A percentile compares a stretch with the other conserved stretches of the same genome.
Evolutionary conservation across 1,140 invertebrate species (phyloP).

Genomic region (Lerema accius): DNA sequence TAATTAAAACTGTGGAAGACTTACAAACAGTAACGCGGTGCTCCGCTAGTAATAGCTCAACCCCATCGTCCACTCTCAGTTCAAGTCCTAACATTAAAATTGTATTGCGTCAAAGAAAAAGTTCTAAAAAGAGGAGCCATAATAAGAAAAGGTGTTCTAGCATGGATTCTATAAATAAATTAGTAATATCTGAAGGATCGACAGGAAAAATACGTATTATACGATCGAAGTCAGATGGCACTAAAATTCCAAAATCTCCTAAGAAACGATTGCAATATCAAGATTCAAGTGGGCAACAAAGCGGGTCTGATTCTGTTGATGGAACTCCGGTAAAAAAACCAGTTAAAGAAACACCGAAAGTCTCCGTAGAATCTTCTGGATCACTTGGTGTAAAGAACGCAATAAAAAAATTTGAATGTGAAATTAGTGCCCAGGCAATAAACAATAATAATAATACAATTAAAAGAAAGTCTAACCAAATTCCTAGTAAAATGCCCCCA

Average conservation of each 20-base stretch:
- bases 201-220: conserved; percentile 66
- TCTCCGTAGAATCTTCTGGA: conserved; percentile 40
- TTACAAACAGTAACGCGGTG: conserved; percentile 57
- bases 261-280: conserved; percentile 68
- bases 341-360: conserved; percentile 41
- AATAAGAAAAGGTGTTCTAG: conserved; percentile 76
- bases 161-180: conserved; percentile 76
- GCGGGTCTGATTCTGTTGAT: conserved; percentile 73
- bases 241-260: conserved; percentile 67
- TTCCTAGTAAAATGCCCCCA: conserved; percentile 46
- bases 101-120: conserved; percentile 66
- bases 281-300: conserved; percentile 66
- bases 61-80: conserved; percentile 73
- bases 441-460: conserved; percentile 48
- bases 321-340: conserved; percentile 58
- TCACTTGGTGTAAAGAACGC: conserved; percentile 69
- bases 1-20: conserved; percentile 72
- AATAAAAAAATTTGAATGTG: conserved; percentile 76
- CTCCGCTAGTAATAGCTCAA: conserved; percentile 70
- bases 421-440: conserved; percentile 71
- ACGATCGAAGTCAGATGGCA: conserved; percentile 78
- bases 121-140: conserved; percentile 61
- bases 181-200: conserved; percentile 57
- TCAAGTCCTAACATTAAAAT: conserved; percentile 80
- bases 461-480: conserved; percentile 51